Evolutionary conservation across 2,888 invertebrate species (phyloP).

Genomic region (Pterostichus madidus): DNA sequence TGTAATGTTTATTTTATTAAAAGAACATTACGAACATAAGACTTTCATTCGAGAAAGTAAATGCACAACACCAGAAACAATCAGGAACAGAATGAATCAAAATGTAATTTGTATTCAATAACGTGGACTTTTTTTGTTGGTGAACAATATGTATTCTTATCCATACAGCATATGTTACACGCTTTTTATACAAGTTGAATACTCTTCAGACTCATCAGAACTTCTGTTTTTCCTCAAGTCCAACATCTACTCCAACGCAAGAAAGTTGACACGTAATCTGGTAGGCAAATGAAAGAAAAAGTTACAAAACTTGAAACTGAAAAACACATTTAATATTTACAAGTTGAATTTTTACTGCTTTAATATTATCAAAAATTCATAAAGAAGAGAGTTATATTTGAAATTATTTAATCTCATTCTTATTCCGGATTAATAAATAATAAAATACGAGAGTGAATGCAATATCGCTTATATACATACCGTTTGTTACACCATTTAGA

Average conservation of each 20-base stretch:
- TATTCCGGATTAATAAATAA: no score
- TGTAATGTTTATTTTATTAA: conserved; percentile 52
- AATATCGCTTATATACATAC: no score
- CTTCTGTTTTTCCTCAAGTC: background rate
- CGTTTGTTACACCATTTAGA: no score
- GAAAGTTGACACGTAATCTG: background rate
- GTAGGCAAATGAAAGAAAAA: conserved; percentile 4
- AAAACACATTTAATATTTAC: background rate
- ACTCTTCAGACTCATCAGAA: background rate
- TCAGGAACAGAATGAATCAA: conserved; percentile 43
- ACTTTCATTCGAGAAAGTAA: conserved; percentile 56
- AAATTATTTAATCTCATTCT: no score
- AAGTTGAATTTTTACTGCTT: no score
- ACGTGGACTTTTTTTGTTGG: conserved; percentile 1
- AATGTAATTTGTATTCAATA: conserved; percentile 52
- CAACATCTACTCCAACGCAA: background rate
- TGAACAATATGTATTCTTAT: conserved; percentile 45
- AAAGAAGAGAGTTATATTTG: no score
- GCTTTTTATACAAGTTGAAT: conserved; percentile 40
- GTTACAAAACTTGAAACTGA: conserved; percentile 19
- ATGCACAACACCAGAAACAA: conserved; percentile 48
- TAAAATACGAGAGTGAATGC: no score
- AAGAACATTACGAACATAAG: conserved; percentile 44
- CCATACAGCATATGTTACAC: conserved; percentile 12
- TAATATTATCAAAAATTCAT: no score